Base-by-base conservation (phyloP, 1,140 invertebrate genomes). In the Periplaneta americana region DNA sequence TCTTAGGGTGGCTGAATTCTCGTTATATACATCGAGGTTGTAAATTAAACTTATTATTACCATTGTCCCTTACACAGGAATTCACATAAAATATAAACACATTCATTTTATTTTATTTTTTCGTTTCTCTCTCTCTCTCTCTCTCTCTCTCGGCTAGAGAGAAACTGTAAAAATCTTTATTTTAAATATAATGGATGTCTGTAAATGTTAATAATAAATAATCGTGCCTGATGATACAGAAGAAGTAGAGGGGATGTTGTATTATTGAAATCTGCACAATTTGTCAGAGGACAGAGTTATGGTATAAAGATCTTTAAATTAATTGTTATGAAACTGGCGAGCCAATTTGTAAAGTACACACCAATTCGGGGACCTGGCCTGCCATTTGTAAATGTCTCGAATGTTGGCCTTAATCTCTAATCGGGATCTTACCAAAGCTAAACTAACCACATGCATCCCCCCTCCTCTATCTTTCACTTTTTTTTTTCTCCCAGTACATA, bases 311-410 rank as follows among this genome's bases (percentile, higher is more conserved):
- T 33, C n/a, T 75, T 75, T 33, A 75, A 75, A 75, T 75, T 75
- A 75, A 75, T 75, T 75, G n/a, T 75, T 75, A 75, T 75, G 31
- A 75, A 75, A 75, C 74, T 75, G 75, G 75, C 34, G 10, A 32
- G 75, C 75, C 75, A 76, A 76, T 76, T 76, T 76, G 75, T 76
- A 76, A 76, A 35, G 75, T 34, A n/a, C 75, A 76, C 75, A 76
- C 75, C 75, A 34, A 76, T 34, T 76, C 22, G n/a, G 32, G 22
- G 32, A 34, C 18, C 75, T 8, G 75, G 75, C 32, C 75, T 76
- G 31, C 32, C 75, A 76, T 76, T 76, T 76, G 32, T 76, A 76
- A 76, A 76, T 76, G 75, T 76, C 75, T 76, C 33, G 15, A 34
- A 8, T 33, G 75, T 34, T 15, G 75, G 32, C 18, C 34, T 8